Conservation (phyloP, 2,888 invertebrate species). For the Saturnia pavonia region DNA sequence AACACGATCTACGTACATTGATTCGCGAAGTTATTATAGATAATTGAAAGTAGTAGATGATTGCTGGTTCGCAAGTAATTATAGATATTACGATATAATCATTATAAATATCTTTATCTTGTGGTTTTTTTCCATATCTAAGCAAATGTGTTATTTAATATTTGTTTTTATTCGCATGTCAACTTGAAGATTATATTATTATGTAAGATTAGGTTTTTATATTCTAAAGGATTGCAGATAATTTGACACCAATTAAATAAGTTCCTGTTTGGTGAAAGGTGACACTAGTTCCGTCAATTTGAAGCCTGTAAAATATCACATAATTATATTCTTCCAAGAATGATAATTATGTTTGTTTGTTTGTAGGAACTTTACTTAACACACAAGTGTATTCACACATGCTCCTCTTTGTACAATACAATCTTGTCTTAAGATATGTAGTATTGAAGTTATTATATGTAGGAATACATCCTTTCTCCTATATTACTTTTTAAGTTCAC, state of each 20-base stretch:
- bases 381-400: not conserved
- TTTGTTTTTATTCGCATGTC: not conserved
- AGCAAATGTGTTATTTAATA: not conserved
- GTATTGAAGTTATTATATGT: not conserved
- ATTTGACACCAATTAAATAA: slow-evolving; percentile 10
- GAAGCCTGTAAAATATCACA: slow-evolving; percentile 9
- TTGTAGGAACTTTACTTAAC: not conserved
- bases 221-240: not conserved
- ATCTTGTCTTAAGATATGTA: not conserved
- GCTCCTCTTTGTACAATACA: not conserved
- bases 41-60: slow-evolving; percentile 14
- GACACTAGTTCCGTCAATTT: slow-evolving; percentile 3
- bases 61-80: slow-evolving; percentile 4
- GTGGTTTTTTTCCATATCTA: slow-evolving; percentile 1
- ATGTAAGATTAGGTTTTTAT: slow-evolving; percentile 1
- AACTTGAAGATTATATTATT: slow-evolving; percentile 5
- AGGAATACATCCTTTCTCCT: not conserved
- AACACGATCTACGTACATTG: not conserved
- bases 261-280: slow-evolving; percentile 16
- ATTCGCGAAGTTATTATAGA: slow-evolving; percentile 12
- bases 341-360: not conserved
- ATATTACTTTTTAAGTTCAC: not conserved
- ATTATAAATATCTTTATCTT: not conserved
- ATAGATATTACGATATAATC: slow-evolving; percentile 11
- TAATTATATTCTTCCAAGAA: not conserved